Evolutionary conservation across 2,113 vertebrate species (phyloP).

Genomic region (Mirza zaza): DNA sequence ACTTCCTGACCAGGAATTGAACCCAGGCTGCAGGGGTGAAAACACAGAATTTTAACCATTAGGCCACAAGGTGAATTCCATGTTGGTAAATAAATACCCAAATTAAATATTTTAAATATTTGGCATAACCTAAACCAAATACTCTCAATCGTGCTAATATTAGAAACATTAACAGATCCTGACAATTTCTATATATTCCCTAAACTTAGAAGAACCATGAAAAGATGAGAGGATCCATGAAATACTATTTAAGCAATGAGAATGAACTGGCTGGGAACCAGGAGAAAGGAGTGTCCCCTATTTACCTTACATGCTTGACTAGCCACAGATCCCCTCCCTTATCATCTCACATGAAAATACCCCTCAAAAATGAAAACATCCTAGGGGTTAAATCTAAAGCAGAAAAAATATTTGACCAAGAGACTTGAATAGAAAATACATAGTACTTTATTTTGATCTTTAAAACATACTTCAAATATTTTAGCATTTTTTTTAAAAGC

Average conservation of each 20-base stretch:
- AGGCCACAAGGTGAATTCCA: no score
- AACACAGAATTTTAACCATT: no score
- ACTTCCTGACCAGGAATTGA: no score
- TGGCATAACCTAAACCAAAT: background rate
- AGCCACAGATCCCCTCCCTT: background rate
- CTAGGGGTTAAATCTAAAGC: background rate
- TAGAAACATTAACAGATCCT: background rate
- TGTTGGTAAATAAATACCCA: background rate
- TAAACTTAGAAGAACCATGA: background rate
- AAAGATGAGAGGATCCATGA: background rate
- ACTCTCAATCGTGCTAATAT: slow-evolving; percentile 7
- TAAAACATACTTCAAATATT: slow-evolving; percentile 22
- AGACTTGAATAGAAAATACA: background rate
- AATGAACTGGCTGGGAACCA: background rate
- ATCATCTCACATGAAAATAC: background rate
- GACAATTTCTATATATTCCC: background rate
- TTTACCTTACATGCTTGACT: background rate
- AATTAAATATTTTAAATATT: slow-evolving; percentile 32
- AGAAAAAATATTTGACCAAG: background rate
- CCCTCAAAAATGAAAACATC: slow-evolving; percentile 5
- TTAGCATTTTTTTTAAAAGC: background rate
- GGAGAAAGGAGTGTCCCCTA: background rate
- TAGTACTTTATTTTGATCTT: background rate
- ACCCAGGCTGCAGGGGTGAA: no score
- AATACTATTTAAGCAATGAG: background rate